A percentile compares a stretch with the other conserved stretches of the same genome.
Conservation (phyloP, 2,797 vertebrate genomes). For the Leucoraja ocellata region DNA sequence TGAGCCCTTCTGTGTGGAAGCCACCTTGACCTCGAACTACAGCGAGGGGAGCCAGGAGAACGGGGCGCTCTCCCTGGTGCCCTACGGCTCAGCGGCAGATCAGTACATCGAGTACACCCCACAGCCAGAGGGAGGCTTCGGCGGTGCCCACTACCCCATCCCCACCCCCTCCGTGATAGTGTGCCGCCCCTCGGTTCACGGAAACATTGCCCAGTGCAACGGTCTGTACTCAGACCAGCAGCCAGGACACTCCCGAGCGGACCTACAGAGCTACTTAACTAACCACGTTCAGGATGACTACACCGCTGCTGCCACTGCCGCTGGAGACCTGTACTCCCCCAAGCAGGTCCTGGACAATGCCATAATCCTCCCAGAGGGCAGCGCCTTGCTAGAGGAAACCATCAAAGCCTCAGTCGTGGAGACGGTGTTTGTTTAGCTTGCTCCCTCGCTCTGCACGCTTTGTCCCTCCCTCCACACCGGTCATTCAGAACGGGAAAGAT, state of each 20-base stretch:
- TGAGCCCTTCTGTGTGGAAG: constrained; percentile 30
- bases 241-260: constrained; percentile 64
- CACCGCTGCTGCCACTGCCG: constrained; percentile 57
- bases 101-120: constrained; percentile 70
- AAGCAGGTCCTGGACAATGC: constrained; percentile 70
- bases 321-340: constrained; percentile 60
- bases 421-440: constrained; percentile 77
- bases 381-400: constrained; percentile 74
- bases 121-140: constrained; percentile 62
- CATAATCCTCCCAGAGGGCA: constrained; percentile 71
- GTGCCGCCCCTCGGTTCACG: constrained; percentile 65
- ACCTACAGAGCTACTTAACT: constrained; percentile 89
- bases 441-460: not conserved
- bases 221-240: constrained; percentile 64
- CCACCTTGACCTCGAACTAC: constrained; percentile 54
- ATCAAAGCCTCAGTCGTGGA: constrained; percentile 81
- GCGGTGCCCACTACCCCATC: constrained; percentile 65
- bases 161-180: constrained; percentile 68
- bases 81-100: constrained; percentile 73
- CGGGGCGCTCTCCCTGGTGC: constrained; percentile 64
- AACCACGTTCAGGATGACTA: constrained; percentile 74
- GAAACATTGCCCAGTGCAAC: constrained; percentile 63
- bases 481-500: constrained; percentile 32
- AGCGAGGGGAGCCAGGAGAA: constrained; percentile 70
- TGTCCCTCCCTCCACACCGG: not conserved